Evolutionary conservation across 2,888 invertebrate species (phyloP), one percentile per base, ranked within the genome.

Genomic region (Nezara viridula): DNA sequence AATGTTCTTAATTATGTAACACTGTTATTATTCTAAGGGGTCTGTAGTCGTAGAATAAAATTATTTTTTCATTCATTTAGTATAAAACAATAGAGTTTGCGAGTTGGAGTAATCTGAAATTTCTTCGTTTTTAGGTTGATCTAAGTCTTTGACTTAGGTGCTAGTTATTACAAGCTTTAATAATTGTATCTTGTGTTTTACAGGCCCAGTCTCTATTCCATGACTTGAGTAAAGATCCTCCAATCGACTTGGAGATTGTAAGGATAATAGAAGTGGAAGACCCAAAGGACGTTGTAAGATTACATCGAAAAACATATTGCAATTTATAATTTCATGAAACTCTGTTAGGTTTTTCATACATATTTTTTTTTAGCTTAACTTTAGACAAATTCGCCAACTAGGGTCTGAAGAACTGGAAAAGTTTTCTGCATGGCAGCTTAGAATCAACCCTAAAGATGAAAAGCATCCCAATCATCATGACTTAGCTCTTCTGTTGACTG

Each of bases 361-460:
- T 44, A 6, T 44, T 47, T 86, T 21, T 47, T 49, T 52, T 86
- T 49, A 88, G 81, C 86, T 94, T 90, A 94, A 94, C 92, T 92
- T 94, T 86, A 91, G 91, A 37, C 94, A 94, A 44, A 44, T 12
- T 7, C 24, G n/a, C 10, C 24, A 44, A 2, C 40, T 77, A 1
- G 81, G 81, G 0, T 94, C 94, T 89, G 93, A 93, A 88, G 95
- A 95, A 0, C 92, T 96, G 88, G 93, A 93, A 5, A 95, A 95
- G 92, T 96, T 96, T 92, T 95, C 95, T 91, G 93, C 94, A 89
- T 96, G 95, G 95, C 95, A 95, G 91, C 92, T 94, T 85, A 93
- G 93, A 87, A 93, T 95, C 77, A 95, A 95, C 92, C 94, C 94
- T 7, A 93, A 93, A 90, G 94, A 94, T 91, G 93, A 94, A 47